Conservation (phyloP, 2,113 vertebrate species). For the Rhinolophus ferrumequinum region DNA sequence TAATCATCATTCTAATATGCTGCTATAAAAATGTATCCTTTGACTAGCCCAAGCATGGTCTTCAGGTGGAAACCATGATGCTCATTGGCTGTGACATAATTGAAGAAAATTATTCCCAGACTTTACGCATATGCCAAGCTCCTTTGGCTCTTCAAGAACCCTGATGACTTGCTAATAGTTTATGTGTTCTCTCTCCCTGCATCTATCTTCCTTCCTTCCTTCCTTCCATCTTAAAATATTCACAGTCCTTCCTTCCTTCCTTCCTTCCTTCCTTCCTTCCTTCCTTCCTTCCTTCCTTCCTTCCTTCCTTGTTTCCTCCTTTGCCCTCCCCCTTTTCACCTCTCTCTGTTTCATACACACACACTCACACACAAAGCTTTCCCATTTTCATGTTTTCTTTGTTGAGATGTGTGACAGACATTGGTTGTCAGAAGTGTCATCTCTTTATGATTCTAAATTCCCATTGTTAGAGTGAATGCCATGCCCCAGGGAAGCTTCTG, state of each 20-base stretch:
- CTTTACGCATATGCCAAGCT: background rate
- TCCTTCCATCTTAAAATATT: no score
- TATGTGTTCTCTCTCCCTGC: background rate
- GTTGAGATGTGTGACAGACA: background rate
- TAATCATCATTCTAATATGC: background rate
- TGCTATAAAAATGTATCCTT: conserved; percentile 45
- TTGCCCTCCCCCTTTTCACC: accelerated
- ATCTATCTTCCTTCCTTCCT: accelerated
- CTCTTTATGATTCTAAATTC: background rate
- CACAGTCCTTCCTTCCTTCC: background rate
- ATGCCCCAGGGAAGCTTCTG: background rate
- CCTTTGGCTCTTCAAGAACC: background rate
- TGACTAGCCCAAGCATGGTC: background rate
- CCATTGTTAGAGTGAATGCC: background rate
- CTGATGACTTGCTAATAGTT: background rate
- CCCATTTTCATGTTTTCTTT: background rate
- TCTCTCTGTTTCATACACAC: background rate
- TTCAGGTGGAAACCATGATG: background rate
- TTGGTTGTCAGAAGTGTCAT: background rate
- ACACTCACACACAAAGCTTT: background rate
- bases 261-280: background rate
- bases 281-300: no score
- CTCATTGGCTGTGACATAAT: conserved; percentile 51
- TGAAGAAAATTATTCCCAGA: conserved; percentile 60
- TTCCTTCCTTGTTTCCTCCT: accelerated